Evolutionary conservation across 2,113 vertebrate species (phyloP).

Genomic region (Semnornis frantzii): DNA sequence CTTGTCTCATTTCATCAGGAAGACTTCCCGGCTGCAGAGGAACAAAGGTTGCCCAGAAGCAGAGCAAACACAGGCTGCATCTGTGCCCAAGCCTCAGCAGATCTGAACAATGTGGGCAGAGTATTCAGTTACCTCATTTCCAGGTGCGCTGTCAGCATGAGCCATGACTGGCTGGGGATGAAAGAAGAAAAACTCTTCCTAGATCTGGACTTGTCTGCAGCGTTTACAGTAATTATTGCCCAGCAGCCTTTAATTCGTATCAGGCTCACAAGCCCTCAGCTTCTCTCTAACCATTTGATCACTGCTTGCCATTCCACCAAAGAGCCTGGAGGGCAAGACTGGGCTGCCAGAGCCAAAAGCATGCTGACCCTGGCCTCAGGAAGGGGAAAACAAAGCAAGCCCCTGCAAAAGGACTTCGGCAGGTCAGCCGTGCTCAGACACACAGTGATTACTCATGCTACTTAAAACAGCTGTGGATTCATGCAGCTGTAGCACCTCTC

Average conservation of each 20-base stretch:
- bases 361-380: neutral
- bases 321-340: neutral
- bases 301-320: neutral
- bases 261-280: neutral
- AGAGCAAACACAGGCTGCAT: neutral
- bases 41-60: constrained; percentile 52
- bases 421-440: neutral
- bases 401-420: neutral
- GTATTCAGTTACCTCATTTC: constrained; percentile 55
- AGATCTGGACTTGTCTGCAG: constrained; percentile 16
- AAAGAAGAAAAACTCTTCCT: constrained; percentile 37
- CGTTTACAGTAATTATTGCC: constrained; percentile 3
- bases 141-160: constrained; percentile 54
- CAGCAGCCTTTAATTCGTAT: neutral
- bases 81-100: neutral
- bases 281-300: neutral
- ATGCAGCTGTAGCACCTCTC: neutral
- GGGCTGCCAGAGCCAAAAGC: neutral
- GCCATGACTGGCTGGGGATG: constrained; percentile 38
- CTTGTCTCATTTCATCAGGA: neutral
- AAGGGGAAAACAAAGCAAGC: neutral
- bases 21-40: constrained; percentile 11
- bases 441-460: fast-evolving
- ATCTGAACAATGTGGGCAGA: constrained; percentile 45
- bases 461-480: neutral